Evolutionary conservation across 2,888 invertebrate species (phyloP).

Genomic region (Drosophila sordidula): DNA sequence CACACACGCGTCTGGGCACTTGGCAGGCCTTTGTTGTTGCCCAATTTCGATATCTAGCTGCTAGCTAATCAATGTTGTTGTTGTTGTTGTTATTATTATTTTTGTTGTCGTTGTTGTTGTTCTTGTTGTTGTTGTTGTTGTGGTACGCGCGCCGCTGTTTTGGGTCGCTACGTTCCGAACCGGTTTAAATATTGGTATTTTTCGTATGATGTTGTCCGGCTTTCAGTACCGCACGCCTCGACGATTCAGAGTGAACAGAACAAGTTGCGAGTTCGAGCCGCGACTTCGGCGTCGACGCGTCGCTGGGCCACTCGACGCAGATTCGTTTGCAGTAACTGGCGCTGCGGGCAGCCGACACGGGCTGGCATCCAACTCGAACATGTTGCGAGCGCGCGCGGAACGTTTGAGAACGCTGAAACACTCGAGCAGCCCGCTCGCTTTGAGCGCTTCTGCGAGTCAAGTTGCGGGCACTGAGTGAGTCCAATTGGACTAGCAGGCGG

Average conservation of each 20-base stretch:
- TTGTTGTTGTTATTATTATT: constrained; percentile 18
- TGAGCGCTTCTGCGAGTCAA: constrained; percentile 8
- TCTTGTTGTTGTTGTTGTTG: constrained; percentile 4
- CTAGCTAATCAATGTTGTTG: constrained; percentile 13
- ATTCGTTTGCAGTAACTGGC: constrained; percentile 8
- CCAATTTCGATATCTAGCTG: neutral
- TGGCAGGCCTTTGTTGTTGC: constrained; percentile 7
- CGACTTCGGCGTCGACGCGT: constrained; percentile 41
- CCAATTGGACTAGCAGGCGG: constrained; percentile 29
- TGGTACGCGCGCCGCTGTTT: constrained; percentile 36
- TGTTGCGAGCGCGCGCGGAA: constrained; percentile 36
- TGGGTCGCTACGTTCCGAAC: constrained; percentile 41
- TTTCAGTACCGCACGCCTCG: constrained; percentile 64
- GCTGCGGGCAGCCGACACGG: neutral
- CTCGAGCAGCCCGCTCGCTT: constrained; percentile 9
- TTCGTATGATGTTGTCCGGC: constrained; percentile 52
- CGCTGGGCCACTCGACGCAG: constrained; percentile 46
- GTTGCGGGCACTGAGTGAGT: constrained; percentile 26
- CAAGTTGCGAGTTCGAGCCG: constrained; percentile 62
- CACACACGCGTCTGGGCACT: constrained; percentile 21
- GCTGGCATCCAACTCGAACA: constrained; percentile 34
- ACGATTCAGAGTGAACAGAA: constrained; percentile 64
- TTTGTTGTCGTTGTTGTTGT: constrained; percentile 1
- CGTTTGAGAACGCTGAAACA: constrained; percentile 35
- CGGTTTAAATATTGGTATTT: constrained; percentile 24